phyloP scores from a whole-genome alignment of 2,888 invertebrate genomes.

The Mellilla xanthometata region DNA sequence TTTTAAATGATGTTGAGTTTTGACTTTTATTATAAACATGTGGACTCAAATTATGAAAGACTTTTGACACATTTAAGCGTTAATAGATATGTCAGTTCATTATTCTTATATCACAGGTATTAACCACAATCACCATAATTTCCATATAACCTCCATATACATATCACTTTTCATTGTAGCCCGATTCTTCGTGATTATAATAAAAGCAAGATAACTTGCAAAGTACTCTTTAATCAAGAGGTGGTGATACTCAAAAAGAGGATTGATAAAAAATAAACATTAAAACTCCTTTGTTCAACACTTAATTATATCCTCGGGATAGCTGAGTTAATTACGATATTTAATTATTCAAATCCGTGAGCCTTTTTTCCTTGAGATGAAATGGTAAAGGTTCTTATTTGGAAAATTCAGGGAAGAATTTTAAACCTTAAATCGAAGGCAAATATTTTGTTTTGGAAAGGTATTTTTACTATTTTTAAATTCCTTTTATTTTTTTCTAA shows the following conservation, averaged over 20 bases:
- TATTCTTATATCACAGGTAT: too few relatives aligned
- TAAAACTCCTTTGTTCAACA: slow-evolving; percentile 50
- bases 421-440: background rate
- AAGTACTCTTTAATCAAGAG: slow-evolving; percentile 18
- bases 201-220: background rate
- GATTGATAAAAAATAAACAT: slow-evolving; percentile 47
- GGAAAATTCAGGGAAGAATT: slow-evolving; percentile 40
- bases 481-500: slow-evolving; percentile 15
- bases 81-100: too few relatives aligned
- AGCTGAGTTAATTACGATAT: slow-evolving; percentile 60
- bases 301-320: slow-evolving; percentile 59
- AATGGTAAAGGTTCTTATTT: slow-evolving; percentile 44
- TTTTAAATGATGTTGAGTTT: too few relatives aligned
- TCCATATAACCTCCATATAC: too few relatives aligned
- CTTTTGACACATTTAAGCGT: too few relatives aligned
- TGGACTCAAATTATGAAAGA: too few relatives aligned
- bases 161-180: too few relatives aligned
- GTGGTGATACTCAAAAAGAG: slow-evolving; percentile 1
- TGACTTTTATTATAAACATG: too few relatives aligned
- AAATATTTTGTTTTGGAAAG: too few relatives aligned
- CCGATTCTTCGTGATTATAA: background rate
- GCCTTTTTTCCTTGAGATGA: slow-evolving; percentile 47
- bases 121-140: too few relatives aligned
- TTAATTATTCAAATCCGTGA: slow-evolving; percentile 68
- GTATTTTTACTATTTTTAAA: background rate